These are phyloP conservation scores for Trichomalopsis sarcophagae DNA, from an alignment of 1,140 invertebrate genomes.

Conservation along the genomic window DNA sequence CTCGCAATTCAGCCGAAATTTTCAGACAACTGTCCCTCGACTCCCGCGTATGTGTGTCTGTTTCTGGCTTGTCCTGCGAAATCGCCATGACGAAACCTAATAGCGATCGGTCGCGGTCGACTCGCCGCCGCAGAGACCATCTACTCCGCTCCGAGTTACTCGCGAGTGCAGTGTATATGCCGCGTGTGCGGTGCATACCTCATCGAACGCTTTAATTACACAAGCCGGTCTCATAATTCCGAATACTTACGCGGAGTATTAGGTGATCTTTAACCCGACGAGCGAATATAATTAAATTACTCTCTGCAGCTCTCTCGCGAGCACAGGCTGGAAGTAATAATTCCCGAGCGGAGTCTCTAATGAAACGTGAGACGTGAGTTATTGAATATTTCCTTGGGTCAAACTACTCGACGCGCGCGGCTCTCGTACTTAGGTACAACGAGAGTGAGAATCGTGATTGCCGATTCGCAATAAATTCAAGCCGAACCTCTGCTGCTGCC, in stretches of 20 bases:
- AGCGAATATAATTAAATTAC: slow-evolving; percentile 5
- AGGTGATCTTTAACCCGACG: background rate
- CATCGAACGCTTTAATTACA: background rate
- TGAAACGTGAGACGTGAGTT: background rate
- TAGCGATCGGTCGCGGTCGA: background rate
- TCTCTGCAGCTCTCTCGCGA: background rate
- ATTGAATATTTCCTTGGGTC: slow-evolving; percentile 4
- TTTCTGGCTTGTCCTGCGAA: slow-evolving; percentile 18
- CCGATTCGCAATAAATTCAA: background rate
- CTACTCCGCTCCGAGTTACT: too few species aligned
- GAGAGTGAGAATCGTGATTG: background rate
- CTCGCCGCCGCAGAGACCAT: background rate
- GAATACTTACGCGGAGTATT: background rate
- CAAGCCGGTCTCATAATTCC: background rate
- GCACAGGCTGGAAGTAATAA: background rate
- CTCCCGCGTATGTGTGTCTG: slow-evolving; percentile 1
- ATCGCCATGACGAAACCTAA: slow-evolving; percentile 55
- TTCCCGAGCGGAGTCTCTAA: background rate
- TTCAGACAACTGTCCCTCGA: slow-evolving; percentile 22
- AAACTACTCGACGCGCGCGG: background rate
- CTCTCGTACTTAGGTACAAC: background rate
- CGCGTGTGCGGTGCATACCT: background rate
- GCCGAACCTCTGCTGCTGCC: too few species aligned
- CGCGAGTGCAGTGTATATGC: too few species aligned
- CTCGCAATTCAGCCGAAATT: slow-evolving; percentile 60